phyloP scores from a whole-genome alignment of 2,797 vertebrate genomes.

The Onychomys arenicola region DNA sequence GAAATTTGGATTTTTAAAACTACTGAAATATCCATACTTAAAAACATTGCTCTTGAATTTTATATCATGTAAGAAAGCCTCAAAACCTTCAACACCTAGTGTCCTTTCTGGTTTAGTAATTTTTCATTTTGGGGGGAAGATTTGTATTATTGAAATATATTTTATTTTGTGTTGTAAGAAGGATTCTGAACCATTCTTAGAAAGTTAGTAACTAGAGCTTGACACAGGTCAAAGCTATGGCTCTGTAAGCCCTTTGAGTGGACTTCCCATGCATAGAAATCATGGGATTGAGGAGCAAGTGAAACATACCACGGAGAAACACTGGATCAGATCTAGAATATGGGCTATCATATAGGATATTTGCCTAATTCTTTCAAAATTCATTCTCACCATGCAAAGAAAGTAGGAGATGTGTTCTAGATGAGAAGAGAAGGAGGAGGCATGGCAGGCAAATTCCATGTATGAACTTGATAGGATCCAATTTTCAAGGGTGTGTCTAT shows the following conservation, averaged over 20 bases:
- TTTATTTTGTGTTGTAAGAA: background rate
- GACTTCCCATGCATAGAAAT: background rate
- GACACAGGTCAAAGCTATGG: conserved; percentile 29
- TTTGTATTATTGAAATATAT: background rate
- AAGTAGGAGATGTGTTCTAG: conserved; percentile 36
- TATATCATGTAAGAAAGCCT: background rate
- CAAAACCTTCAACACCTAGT: background rate
- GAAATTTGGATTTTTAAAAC: conserved; percentile 57
- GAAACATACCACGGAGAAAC: background rate
- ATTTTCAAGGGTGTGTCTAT: background rate
- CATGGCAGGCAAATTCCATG: background rate
- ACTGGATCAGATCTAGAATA: background rate
- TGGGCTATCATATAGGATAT: background rate
- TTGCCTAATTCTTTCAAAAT: conserved; percentile 33
- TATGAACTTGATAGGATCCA: background rate
- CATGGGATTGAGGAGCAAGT: background rate
- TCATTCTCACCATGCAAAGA: background rate
- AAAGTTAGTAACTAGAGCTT: conserved; percentile 35
- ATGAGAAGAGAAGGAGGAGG: conserved; percentile 34
- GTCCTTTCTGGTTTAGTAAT: conserved; percentile 19
- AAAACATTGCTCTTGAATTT: background rate
- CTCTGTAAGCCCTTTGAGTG: background rate
- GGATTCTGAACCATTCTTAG: conserved; percentile 48
- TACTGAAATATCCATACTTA: conserved; percentile 28
- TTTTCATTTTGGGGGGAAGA: conserved; percentile 52